Conservation (phyloP, 1,140 invertebrate species). For the Hycleus phaleratus region DNA sequence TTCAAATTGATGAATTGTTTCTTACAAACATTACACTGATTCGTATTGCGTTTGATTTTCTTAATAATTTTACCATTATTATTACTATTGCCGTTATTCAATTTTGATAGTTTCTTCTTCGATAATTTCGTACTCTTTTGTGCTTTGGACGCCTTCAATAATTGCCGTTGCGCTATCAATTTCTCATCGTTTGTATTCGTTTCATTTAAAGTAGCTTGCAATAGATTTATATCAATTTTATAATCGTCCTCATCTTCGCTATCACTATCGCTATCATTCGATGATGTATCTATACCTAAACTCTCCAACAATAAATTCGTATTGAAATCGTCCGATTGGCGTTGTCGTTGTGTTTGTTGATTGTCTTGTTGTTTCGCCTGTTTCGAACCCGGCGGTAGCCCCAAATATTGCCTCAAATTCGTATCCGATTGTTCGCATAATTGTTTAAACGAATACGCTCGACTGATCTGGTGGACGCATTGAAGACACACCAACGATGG, state of each 20-base stretch:
- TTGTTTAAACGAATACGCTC: conserved; percentile 44
- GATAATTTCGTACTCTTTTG: conserved; percentile 32
- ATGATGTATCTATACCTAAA: conserved; percentile 29
- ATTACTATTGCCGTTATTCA: conserved; percentile 21
- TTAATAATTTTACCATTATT: conserved; percentile 22
- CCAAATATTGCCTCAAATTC: conserved; percentile 38
- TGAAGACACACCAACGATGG: conserved; percentile 41
- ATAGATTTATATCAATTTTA: conserved; percentile 26
- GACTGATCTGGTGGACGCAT: conserved; percentile 42
- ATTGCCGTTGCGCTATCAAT: conserved; percentile 37
- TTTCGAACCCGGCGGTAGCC: conserved; percentile 28
- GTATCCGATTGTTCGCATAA: conserved; percentile 42
- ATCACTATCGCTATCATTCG: conserved; percentile 25
- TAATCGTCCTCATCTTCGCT: conserved; percentile 25
- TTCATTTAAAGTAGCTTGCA: conserved; percentile 4
- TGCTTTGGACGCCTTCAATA: conserved; percentile 33
- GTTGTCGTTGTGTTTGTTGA: conserved; percentile 1
- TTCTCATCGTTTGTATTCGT: conserved; percentile 32
- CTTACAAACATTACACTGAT: conserved; percentile 86
- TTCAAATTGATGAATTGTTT: conserved; percentile 97
- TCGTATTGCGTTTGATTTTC: conserved; percentile 29
- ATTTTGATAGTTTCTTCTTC: conserved; percentile 28
- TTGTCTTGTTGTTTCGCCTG: conserved; percentile 20
- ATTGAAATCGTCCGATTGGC: conserved; percentile 13
- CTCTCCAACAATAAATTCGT: conserved; percentile 21